Base-by-base conservation (phyloP, 2,888 invertebrate genomes). In the Drosophila greeni region DNA sequence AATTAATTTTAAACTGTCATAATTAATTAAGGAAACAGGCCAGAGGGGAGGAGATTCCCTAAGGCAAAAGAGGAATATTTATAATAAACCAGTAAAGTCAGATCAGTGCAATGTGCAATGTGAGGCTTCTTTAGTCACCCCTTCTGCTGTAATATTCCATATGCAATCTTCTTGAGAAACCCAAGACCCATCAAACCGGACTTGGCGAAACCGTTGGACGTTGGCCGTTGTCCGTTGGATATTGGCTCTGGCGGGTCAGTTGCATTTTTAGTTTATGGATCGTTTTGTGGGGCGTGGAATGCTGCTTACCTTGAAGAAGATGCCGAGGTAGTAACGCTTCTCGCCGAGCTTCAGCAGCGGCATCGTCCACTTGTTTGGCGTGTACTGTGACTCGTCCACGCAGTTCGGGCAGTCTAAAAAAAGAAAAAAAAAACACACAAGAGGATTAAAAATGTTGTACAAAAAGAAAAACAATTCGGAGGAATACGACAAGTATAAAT, bases 311-410 rank as follows among this genome's bases (percentile, higher is more conserved):
- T 96, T 96, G 90, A 96, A 97, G 90, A 97, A 97, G 88, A 96
- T 96, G 86, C 96, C 96, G 84, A 97, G 90, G 87, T 97, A 97
- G 87, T 96, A 96, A 85, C 94, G 91, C 89, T 96, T 97, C 86
- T 95, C 95, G 42, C 96, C 96, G 45, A 95, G 92, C 87, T 95
- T 95, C 74, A 95, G 90, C 64, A 96, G 90, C 11, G 96, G 96
- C 96, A 96, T 96, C 54, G 95, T 95, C 96, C 96, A 96, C 87
- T 95, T 92, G 85, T 94, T 94, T 71, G 81, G 81, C 36, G 93
- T 91, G 34, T 92, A 90, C 66, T 92, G 91, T 64, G 93, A 91
- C 71, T 95, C 95, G 76, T 94, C 94, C 70, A 92, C 92, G 87
- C 95, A 95, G 85, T 94, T 95, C 62, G 94, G 92, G 88, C 95